Base-by-base conservation (phyloP, 2,113 vertebrate species). In the Microcebus griseorufus region DNA sequence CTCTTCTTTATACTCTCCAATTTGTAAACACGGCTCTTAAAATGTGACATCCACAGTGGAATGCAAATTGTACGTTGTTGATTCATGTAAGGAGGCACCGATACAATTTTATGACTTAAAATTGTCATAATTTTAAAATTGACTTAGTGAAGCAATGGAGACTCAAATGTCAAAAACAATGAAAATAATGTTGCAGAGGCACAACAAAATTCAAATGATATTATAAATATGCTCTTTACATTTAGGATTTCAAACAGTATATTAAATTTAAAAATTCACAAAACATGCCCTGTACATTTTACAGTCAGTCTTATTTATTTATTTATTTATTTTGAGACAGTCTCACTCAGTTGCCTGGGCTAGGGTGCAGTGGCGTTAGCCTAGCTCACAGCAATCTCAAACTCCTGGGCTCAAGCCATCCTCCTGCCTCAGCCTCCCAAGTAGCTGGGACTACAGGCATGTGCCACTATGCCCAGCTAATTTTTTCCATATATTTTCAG, bases 211-310 rank as follows among this genome's bases (percentile, higher is more conserved):
- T 29, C 64, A 88, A 82, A 53, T 27, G 37, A 62, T 34, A 45
- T 76, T 85, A 79, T 64, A 88, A 72, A 89, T 58, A 12, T 89
- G 55, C 69, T 60, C 48, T 83, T 90, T 81, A 75, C 32, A 85
- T 69, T 85, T 51, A 92, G 70, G 95, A 82, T 58, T 67, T 72
- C 78, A 55, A 85, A 88, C 69, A 90, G 64, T 18, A 23, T 48
- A 94, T 90, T 84, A 94, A 79, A 90, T 42, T 67, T 4, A 48
- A 82, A 88, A 17, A 76, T 45, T 75, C 73, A 85, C 3, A 97
- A 85, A 85, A 97, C 6, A 89, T 76, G 70, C 60, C 80, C 94
- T 94, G 83, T 34, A 82, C 39, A 79, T 76, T 91, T 94, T 42
- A 42, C 42, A 42, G 42, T 42, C 42, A 42, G 42, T n/a, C n/a